These are phyloP conservation scores for Stigmatopora nigra DNA, from an alignment of 2,113 vertebrate species.

Conservation along the genomic window DNA sequence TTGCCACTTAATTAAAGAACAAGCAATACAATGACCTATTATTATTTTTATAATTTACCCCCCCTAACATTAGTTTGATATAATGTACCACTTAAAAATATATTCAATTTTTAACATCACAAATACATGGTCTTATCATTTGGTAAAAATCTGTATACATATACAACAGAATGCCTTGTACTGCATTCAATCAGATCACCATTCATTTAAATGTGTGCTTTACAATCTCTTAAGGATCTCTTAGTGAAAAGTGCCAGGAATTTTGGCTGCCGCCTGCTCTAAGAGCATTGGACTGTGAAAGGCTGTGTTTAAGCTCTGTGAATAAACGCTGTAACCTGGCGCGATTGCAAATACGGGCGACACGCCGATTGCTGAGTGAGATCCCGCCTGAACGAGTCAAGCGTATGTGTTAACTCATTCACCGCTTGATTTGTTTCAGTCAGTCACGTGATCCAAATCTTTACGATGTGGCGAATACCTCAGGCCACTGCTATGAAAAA, in stretches of 20 bases:
- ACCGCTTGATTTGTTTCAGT: background rate
- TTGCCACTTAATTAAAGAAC: no score
- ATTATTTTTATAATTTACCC: no score
- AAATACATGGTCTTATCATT: constrained; percentile 1
- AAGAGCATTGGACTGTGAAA: constrained; percentile 47
- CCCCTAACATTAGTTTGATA: no score
- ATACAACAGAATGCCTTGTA: constrained; percentile 11
- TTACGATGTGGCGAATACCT: constrained; percentile 1
- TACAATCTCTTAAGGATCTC: constrained; percentile 62
- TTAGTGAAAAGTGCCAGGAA: constrained; percentile 44
- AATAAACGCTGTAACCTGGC: constrained; percentile 30
- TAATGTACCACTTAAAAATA: no score
- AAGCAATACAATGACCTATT: no score
- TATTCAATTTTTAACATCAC: no score
- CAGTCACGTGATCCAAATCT: constrained; percentile 3
- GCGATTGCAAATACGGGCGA: constrained; percentile 32
- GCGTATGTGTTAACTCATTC: background rate
- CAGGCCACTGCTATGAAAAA: background rate
- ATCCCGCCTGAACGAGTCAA: constrained; percentile 24
- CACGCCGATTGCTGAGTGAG: constrained; percentile 25
- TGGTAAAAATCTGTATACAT: constrained; percentile 40
- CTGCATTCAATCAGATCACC: constrained; percentile 31
- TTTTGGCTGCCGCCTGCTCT: constrained; percentile 34
- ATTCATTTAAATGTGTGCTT: constrained; percentile 65
- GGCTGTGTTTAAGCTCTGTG: constrained; percentile 33